phyloP scores from a whole-genome alignment of 2,797 vertebrate genomes.

The Natrix natrix region DNA sequence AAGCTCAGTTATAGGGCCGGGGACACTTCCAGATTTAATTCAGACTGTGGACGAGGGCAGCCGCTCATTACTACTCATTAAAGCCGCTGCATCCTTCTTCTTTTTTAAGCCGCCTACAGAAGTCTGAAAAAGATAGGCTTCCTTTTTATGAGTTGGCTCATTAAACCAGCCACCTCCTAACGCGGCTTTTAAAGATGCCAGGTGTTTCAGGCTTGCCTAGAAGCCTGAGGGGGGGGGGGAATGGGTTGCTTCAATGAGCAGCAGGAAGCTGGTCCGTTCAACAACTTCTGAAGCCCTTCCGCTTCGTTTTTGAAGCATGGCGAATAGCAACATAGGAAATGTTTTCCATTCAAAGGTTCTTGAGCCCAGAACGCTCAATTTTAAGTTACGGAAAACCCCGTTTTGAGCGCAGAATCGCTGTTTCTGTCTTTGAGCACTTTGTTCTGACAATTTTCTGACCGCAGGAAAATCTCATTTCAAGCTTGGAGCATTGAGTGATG shows the following conservation, averaged over 20 bases:
- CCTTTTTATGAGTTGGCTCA: background rate
- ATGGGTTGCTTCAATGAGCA: background rate
- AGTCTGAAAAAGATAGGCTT: background rate
- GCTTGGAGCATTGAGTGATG: background rate
- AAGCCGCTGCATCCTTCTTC: background rate
- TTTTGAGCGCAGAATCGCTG: background rate
- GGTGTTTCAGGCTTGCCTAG: background rate
- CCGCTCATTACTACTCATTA: background rate
- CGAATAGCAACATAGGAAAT: background rate
- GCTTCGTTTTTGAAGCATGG: background rate
- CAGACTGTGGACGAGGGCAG: background rate
- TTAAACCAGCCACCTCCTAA: background rate
- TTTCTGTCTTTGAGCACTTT: background rate
- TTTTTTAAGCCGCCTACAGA: background rate
- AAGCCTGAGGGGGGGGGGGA: rapidly evolving
- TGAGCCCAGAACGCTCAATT: background rate
- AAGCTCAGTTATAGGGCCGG: background rate
- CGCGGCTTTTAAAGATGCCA: background rate
- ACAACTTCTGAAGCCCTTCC: background rate
- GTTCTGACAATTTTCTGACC: background rate
- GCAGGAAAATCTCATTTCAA: background rate
- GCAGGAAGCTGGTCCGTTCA: background rate
- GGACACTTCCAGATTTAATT: background rate
- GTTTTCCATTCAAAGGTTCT: background rate
- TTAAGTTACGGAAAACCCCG: background rate